Evolutionary conservation across 2,888 invertebrate species (phyloP).

Genomic region (Neuroscelio doddi): DNA sequence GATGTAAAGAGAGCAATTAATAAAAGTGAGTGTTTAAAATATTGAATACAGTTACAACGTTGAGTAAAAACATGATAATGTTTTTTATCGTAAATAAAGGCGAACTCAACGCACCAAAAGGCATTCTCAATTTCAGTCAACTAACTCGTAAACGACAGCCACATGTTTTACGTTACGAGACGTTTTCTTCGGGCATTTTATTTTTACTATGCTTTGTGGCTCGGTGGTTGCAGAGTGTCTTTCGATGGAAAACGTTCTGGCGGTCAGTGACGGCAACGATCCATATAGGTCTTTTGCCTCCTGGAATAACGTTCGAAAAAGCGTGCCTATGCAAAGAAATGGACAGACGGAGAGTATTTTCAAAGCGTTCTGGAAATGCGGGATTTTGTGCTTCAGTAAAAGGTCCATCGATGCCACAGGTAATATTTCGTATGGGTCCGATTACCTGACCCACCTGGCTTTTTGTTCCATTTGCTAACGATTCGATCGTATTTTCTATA

Average conservation of each 20-base stretch:
- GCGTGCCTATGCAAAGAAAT: too few species aligned
- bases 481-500: constrained; percentile 1
- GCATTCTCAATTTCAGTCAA: constrained; percentile 13
- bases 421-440: constrained; percentile 35
- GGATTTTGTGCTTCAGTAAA: constrained; percentile 20
- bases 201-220: constrained; percentile 24
- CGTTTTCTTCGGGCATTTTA: constrained; percentile 1
- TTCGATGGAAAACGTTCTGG: neutral
- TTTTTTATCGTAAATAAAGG: constrained; percentile 12
- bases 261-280: constrained; percentile 2
- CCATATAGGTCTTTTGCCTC: neutral
- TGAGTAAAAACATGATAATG: constrained; percentile 10
- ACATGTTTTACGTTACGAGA: constrained; percentile 20
- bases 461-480: constrained; percentile 34
- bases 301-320: constrained; percentile 21
- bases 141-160: constrained; percentile 18
- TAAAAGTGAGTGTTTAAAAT: too few species aligned
- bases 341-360: too few species aligned
- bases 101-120: neutral
- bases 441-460: constrained; percentile 67
- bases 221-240: constrained; percentile 1
- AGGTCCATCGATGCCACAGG: constrained; percentile 27
- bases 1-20: constrained; percentile 12
- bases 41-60: neutral
- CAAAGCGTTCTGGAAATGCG: neutral